phyloP scores from a whole-genome alignment of 1,140 invertebrate species.

The Megathymus violae region DNA sequence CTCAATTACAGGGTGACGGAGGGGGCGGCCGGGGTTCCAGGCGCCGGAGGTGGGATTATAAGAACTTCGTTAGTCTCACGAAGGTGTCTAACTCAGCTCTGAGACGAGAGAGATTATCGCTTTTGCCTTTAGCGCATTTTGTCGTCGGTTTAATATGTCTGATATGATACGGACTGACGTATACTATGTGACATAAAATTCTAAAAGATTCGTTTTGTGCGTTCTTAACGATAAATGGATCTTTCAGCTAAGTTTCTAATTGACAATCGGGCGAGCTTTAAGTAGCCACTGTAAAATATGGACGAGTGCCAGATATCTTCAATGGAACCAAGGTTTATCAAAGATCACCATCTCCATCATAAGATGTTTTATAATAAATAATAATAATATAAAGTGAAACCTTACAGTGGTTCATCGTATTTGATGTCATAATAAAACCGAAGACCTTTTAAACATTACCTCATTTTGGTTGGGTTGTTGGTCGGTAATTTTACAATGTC shows the following conservation, averaged over 20 bases:
- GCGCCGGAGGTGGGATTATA: constrained; percentile 65
- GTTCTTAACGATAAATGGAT: no score
- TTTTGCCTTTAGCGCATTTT: constrained; percentile 73
- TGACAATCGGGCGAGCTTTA: background rate
- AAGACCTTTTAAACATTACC: no score
- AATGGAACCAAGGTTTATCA: background rate
- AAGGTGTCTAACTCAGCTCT: constrained; percentile 76
- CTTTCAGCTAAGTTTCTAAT: background rate
- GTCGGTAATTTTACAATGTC: no score
- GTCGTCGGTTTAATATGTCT: constrained; percentile 56
- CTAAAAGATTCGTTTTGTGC: no score
- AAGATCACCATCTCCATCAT: background rate
- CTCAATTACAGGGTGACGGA: constrained; percentile 63
- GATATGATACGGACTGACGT: constrained; percentile 39
- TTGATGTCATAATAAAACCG: no score
- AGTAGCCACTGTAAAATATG: background rate
- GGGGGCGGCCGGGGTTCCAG: constrained; percentile 46
- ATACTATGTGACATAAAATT: no score
- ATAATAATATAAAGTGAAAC: no score
- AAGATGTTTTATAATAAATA: no score
- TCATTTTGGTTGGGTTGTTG: no score
- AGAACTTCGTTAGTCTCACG: constrained; percentile 79
- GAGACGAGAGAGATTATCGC: constrained; percentile 77
- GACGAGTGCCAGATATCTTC: background rate
- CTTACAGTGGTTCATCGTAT: no score